Percentiles rank a stretch among this genome's conserved stretches.
phyloP scores from a whole-genome alignment of 2,113 vertebrate species.

The Scopus umbretta region DNA sequence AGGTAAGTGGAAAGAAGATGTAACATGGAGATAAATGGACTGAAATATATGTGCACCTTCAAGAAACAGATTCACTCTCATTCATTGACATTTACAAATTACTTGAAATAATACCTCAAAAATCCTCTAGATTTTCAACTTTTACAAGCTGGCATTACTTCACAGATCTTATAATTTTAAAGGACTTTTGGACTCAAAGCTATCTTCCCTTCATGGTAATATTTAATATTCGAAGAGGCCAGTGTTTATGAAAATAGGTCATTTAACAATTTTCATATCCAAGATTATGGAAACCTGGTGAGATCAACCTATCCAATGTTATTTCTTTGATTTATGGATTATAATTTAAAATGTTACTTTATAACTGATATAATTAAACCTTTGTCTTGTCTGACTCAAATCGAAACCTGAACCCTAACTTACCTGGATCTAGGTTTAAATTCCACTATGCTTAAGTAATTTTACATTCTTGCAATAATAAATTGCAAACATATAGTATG shows the following conservation, averaged over 20 bases:
- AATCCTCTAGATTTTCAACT: neutral
- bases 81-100: neutral
- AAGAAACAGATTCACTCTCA: neutral
- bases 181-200: neutral
- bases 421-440: neutral
- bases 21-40: neutral
- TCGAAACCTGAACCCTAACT: neutral
- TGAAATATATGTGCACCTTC: neutral
- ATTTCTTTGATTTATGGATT: neutral
- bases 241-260: neutral
- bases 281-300: neutral
- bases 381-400: neutral
- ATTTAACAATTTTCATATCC: neutral
- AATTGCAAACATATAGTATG: neutral
- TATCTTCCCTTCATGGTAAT: neutral
- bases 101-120: neutral
- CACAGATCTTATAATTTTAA: neutral
- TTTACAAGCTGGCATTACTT: neutral
- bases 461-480: neutral
- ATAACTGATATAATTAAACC: neutral
- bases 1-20: neutral
- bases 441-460: neutral
- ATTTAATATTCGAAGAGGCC: neutral
- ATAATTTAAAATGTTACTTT: neutral
- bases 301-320: neutral